Base-by-base conservation (phyloP, 1,140 invertebrate genomes). In the Achroia grisella region DNA sequence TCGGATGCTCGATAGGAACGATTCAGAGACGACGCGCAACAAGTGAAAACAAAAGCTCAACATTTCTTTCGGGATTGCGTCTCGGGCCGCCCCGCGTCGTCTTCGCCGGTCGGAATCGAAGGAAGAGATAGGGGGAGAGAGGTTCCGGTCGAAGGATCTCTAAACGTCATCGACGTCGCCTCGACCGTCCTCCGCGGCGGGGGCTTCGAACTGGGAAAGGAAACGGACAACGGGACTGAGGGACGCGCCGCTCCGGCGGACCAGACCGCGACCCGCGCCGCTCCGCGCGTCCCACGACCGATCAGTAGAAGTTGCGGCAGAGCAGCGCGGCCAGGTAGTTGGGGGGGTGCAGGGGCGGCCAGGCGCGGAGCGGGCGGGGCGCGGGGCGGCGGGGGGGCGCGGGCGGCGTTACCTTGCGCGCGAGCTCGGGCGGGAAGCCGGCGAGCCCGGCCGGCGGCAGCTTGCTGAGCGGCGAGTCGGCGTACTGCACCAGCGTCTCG, bases 401-500 rank as follows among this genome's bases (percentile, higher is more conserved):
- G 37, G 40, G 39, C 6, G 29, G 60, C 46, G 67, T 85, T 86
- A 86, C 84, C 84, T 86, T 86, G 71, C 82, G 81, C 55, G 73
- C 71, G 46, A 86, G 72, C 59, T 86, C 80, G 41, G 71, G 53
- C 57, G 84, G 84, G 63, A 86, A 76, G 39, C 62, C 63, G 45
- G 67, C 76, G 50, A 81, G 66, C 14, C 75, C 74, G 48, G 65
- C 64, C 30, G 84, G 82, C 60, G 73, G 71, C 75, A 76, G 64
- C 71, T 85, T 86, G 73, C 82, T 85, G 15, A 86, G 82, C 67
- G 84, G 82, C 55, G 84, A 86, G 66, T 80, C 72, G 35, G 84
- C 73, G 71, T 77, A 84, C 69, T 84, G 79, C 73, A 87, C 64
- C 61, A 87, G 70, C 66, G 77, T 82, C 75, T 86, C 85, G 67